Evolutionary conservation across 2,888 invertebrate species (phyloP).

Genomic region (Eristalinus sepulchralis): DNA sequence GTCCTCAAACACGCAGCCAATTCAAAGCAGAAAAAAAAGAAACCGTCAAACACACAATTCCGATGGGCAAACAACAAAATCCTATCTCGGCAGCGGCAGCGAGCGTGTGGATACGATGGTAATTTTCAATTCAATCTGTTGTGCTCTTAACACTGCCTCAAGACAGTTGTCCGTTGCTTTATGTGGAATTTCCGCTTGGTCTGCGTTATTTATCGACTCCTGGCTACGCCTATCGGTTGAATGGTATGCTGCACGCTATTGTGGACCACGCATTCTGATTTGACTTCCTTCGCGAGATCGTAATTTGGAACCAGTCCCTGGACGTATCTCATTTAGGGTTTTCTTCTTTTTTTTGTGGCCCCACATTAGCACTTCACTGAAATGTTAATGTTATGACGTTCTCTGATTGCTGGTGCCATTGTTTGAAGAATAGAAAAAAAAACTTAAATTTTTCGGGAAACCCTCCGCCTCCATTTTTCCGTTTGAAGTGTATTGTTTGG

Average conservation of each 20-base stretch:
- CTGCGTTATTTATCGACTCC: neutral
- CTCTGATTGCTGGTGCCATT: neutral
- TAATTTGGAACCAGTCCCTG: neutral
- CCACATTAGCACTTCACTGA: conserved; percentile 37
- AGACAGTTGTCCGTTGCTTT: neutral
- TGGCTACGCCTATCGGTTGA: neutral
- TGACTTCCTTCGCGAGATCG: neutral
- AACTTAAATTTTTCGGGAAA: neutral
- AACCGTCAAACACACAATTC: neutral
- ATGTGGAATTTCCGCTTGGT: neutral
- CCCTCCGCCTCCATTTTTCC: neutral
- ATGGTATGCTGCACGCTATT: neutral
- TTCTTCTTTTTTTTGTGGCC: neutral
- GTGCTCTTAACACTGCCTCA: neutral
- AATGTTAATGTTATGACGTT: conserved; percentile 29
- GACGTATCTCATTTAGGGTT: neutral
- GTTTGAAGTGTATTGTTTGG: neutral
- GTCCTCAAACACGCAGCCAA: too few relatives aligned
- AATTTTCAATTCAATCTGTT: neutral
- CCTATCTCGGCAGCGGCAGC: neutral
- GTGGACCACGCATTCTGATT: neutral
- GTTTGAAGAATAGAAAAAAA: conserved; percentile 8
- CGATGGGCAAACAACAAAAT: neutral
- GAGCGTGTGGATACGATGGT: neutral
- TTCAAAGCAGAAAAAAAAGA: too few relatives aligned